Conservation (phyloP, 1,140 invertebrate genomes). For the Drosophila sp. region DNA sequence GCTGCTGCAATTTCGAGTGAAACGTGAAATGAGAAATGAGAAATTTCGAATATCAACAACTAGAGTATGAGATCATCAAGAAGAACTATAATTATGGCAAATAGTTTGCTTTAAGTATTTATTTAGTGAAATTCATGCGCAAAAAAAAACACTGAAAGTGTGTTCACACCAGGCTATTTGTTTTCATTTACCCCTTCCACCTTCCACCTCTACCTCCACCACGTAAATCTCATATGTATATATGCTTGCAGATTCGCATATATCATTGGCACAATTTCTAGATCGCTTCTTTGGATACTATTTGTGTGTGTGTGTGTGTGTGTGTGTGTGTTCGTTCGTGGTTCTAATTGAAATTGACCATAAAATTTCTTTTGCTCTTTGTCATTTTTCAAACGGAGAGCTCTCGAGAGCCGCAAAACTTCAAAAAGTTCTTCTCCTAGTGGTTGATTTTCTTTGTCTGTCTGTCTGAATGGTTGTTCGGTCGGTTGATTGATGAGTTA, state of each 20-base stretch:
- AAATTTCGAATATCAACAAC: neutral
- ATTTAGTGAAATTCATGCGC: neutral
- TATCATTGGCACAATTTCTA: constrained; percentile 34
- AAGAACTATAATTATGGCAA: constrained; percentile 8
- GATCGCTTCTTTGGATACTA: constrained; percentile 28
- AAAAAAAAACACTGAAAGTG: neutral
- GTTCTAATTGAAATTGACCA: constrained; percentile 67
- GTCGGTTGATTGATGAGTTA: constrained; percentile 31
- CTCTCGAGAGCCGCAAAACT: constrained; percentile 34
- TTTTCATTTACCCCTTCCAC: neutral
- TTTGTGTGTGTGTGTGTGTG: no score
- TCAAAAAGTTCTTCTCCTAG: constrained; percentile 26
- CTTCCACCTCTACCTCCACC: no score
- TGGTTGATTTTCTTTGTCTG: neutral
- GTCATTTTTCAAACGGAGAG: constrained; percentile 19
- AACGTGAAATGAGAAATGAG: neutral
- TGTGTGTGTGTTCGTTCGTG: neutral
- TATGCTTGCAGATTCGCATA: constrained; percentile 10
- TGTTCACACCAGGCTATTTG: constrained; percentile 4
- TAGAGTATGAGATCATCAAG: neutral
- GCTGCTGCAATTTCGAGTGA: neutral
- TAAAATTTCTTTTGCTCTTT: constrained; percentile 42
- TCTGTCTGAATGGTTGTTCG: constrained; percentile 2
- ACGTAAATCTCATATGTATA: neutral
- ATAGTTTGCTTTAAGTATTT: constrained; percentile 4